Evolutionary conservation across 2,797 vertebrate genomes (phyloP).

Genomic region (Fringilla coelebs): DNA sequence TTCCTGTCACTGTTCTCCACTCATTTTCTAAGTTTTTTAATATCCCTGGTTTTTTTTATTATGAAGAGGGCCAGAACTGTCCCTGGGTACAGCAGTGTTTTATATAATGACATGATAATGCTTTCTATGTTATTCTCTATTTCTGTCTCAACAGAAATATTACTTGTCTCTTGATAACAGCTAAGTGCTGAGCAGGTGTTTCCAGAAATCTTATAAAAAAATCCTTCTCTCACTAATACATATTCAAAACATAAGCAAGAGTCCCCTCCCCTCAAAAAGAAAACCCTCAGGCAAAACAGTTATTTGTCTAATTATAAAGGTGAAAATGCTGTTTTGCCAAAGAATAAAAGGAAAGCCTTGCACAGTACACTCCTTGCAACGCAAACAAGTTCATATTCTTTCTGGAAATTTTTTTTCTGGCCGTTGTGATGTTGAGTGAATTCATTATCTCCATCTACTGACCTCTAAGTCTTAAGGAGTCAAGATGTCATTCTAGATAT

Average conservation of each 20-base stretch:
- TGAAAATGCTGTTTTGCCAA: background rate
- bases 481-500: background rate
- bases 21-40: background rate
- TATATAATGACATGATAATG: background rate
- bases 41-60: background rate
- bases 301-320: background rate
- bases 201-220: background rate
- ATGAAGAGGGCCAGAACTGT: background rate
- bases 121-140: background rate
- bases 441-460: background rate
- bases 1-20: background rate
- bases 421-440: background rate
- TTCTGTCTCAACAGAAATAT: background rate
- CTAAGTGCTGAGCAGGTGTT: background rate
- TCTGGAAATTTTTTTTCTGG: background rate
- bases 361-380: background rate
- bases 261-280: background rate
- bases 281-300: background rate
- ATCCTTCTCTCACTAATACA: background rate
- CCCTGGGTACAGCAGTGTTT: background rate
- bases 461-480: background rate
- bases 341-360: background rate
- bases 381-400: background rate
- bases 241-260: background rate
- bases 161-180: background rate